A percentile compares a stretch with the other conserved stretches of the same genome.
Conservation (phyloP, 2,888 invertebrate species). For the Gymnocheta viridis region DNA sequence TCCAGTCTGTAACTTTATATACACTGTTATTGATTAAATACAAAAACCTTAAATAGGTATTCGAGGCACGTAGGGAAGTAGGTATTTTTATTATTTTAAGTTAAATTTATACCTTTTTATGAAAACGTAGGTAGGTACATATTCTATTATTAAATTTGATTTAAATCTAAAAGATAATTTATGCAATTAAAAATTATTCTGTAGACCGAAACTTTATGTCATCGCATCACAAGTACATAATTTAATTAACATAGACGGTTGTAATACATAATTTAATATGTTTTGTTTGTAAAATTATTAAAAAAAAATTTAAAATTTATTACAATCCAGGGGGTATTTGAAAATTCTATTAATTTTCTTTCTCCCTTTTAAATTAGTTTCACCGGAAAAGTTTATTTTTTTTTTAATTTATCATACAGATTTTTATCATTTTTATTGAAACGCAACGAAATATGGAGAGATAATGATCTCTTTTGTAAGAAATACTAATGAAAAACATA, state of each 20-base stretch:
- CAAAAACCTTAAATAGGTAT: constrained; percentile 30
- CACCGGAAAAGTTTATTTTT: no score
- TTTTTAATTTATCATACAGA: no score
- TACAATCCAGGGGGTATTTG: not conserved
- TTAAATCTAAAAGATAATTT: constrained; percentile 15
- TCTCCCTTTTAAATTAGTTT: no score
- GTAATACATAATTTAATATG: not conserved
- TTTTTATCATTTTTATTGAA: no score
- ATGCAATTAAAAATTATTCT: constrained; percentile 20
- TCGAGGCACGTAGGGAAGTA: constrained; percentile 61
- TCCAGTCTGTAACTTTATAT: constrained; percentile 51
- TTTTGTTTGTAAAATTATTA: no score
- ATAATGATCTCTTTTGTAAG: no score
- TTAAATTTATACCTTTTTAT: constrained; percentile 13
- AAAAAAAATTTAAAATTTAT: no score
- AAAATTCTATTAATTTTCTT: not conserved
- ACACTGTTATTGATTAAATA: constrained; percentile 29
- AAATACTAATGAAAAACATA: no score
- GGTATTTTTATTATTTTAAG: constrained; percentile 21
- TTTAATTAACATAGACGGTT: not conserved
- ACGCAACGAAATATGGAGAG: no score
- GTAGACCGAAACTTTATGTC: not conserved
- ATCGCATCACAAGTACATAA: not conserved
- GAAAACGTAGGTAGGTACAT: no score
- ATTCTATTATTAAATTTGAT: constrained; percentile 45